Conservation (phyloP, 2,797 vertebrate species). For the Knipowitschia caucasica region DNA sequence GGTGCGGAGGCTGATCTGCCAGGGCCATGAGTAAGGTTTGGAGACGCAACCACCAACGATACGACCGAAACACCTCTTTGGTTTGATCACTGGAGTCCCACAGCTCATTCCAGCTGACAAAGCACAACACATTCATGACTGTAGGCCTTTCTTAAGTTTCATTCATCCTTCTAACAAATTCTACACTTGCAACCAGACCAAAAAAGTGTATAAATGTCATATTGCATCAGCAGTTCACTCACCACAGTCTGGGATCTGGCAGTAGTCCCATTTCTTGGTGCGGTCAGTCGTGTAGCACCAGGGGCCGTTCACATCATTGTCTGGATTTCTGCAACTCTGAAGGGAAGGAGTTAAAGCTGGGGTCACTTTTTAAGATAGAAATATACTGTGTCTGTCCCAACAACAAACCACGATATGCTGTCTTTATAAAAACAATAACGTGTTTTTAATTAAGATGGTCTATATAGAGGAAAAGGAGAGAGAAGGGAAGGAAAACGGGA, state of each 20-base stretch:
- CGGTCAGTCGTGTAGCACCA: constrained; percentile 92
- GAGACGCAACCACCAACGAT: constrained; percentile 92
- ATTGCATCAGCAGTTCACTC: constrained; percentile 36
- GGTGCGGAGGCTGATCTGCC: constrained; percentile 91
- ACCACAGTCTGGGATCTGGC: constrained; percentile 87
- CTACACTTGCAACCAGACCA: too few species aligned
- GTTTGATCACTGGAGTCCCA: constrained; percentile 77
- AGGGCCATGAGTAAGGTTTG: constrained; percentile 89
- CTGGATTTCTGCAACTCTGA: constrained; percentile 93
- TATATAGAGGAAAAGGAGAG: too few species aligned
- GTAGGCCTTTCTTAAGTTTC: too few species aligned
- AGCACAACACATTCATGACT: too few species aligned
- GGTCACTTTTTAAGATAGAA: too few species aligned
- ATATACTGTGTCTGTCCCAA: too few species aligned
- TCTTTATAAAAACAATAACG: too few species aligned
- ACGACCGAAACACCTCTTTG: constrained; percentile 84
- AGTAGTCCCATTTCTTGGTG: constrained; percentile 87
- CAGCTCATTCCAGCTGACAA: constrained; percentile 66
- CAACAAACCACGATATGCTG: too few species aligned
- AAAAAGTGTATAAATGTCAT: background rate
- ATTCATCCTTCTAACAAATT: too few species aligned
- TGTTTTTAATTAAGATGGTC: too few species aligned
- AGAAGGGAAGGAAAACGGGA: too few species aligned
- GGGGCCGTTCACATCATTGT: constrained; percentile 85
- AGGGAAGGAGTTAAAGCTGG: background rate